phyloP scores from a whole-genome alignment of 2,797 vertebrate genomes.

The Moxostoma hubbsi region DNA sequence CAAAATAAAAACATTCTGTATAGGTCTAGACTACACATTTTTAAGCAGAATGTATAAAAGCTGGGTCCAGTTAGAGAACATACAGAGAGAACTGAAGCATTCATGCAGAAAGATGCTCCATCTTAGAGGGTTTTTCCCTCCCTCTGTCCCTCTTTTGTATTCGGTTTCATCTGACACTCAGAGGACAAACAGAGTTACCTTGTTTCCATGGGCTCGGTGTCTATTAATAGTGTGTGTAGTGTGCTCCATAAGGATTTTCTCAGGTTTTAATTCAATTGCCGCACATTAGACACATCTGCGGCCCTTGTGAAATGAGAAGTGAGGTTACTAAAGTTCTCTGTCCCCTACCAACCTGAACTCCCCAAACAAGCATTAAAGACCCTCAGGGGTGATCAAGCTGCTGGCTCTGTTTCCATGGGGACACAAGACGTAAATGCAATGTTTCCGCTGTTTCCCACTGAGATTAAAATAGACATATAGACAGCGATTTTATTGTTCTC shows the following conservation, averaged over 20 bases:
- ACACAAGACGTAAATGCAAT: not conserved
- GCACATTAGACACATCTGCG: constrained; percentile 16
- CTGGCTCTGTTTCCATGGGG: not conserved
- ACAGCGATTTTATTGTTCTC: not conserved
- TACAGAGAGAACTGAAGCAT: not conserved
- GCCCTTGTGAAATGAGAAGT: not conserved
- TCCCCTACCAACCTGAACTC: not conserved
- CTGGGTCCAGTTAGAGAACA: too few relatives aligned
- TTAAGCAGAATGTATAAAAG: too few relatives aligned
- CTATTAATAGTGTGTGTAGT: constrained; percentile 75
- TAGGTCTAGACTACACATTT: too few relatives aligned
- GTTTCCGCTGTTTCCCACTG: not conserved
- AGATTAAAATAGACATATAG: not conserved
- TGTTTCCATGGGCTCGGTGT: constrained; percentile 52
- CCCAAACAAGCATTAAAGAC: constrained; percentile 7
- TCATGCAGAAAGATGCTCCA: not conserved
- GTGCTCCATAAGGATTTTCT: constrained; percentile 71
- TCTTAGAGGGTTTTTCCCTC: too few relatives aligned
- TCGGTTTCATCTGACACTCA: constrained; percentile 36
- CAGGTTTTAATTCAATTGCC: constrained; percentile 43
- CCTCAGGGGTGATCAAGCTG: not conserved
- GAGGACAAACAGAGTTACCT: constrained; percentile 67
- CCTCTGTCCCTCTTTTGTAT: constrained; percentile 6
- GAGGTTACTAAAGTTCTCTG: not conserved
- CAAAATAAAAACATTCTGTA: too few relatives aligned